phyloP scores from a whole-genome alignment of 1,140 invertebrate genomes.

The Vanessa atalanta region DNA sequence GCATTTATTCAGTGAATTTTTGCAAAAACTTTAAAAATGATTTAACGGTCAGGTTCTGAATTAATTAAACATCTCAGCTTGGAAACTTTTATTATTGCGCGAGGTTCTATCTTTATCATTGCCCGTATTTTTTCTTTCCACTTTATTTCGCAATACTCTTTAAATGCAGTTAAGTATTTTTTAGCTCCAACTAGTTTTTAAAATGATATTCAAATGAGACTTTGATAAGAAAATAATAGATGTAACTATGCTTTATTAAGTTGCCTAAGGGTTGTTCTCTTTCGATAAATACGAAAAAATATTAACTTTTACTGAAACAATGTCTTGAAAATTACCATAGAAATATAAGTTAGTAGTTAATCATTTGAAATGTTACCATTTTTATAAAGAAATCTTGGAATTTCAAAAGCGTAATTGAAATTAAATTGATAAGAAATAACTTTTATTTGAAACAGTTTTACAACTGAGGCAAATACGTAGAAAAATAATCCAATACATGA shows the following conservation, averaged over 20 bases:
- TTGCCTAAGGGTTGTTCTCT: not conserved
- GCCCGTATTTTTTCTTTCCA: constrained; percentile 4
- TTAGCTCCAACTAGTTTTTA: not conserved
- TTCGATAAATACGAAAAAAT: no score
- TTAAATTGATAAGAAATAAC: no score
- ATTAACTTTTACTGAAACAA: no score
- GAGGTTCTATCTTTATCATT: constrained; percentile 5
- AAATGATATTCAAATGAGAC: constrained; percentile 4
- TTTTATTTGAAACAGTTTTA: no score
- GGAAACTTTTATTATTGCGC: constrained; percentile 11
- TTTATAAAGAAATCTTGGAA: no score
- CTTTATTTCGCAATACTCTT: constrained; percentile 2
- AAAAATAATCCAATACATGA: no score
- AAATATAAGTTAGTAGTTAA: no score
- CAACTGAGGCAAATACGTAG: no score
- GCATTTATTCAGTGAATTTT: not conserved
- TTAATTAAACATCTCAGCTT: constrained; percentile 12
- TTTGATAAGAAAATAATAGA: constrained; percentile 8
- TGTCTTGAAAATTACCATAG: no score
- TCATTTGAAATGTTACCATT: no score
- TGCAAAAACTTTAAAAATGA: constrained; percentile 8
- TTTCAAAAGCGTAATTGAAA: no score
- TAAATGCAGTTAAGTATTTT: constrained; percentile 12
- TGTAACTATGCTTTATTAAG: not conserved
- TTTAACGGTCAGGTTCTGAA: constrained; percentile 10